Conservation (phyloP, 2,888 invertebrate species). For the Sphaerophoria taeniata region DNA sequence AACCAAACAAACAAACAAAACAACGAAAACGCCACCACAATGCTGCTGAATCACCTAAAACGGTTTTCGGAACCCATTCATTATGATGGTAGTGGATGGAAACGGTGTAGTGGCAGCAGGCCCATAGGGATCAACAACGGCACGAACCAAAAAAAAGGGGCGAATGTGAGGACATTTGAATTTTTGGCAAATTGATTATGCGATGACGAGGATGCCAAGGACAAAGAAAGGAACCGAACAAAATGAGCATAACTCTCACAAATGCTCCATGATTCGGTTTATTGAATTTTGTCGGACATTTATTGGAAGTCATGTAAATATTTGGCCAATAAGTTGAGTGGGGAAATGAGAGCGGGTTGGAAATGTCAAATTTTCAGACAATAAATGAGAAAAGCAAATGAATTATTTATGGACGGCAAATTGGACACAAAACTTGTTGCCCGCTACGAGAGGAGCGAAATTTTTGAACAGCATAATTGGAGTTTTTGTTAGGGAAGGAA, state of each 20-base stretch:
- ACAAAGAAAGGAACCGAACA: not conserved
- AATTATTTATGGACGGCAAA: too few species aligned
- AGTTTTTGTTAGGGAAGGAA: too few species aligned
- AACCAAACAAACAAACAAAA: not conserved
- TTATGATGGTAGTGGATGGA: conserved; percentile 42
- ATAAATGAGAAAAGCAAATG: not conserved
- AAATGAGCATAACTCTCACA: conserved; percentile 65
- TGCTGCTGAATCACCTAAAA: conserved; percentile 59
- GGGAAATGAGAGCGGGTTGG: not conserved
- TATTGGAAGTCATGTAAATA: conserved; percentile 62
- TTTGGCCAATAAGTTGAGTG: conserved; percentile 31
- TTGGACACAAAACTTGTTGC: too few species aligned
- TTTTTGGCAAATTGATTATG: conserved; percentile 59
- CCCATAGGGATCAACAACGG: not conserved
- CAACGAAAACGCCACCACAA: conserved; percentile 48
- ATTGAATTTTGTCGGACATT: conserved; percentile 65
- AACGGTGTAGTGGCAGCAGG: not conserved
- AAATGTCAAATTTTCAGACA: conserved; percentile 1
- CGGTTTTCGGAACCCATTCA: conserved; percentile 58
- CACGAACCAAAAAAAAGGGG: not conserved
- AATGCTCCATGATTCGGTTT: conserved; percentile 44
- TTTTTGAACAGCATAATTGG: too few species aligned
- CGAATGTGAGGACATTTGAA: conserved; percentile 35
- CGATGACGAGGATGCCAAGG: not conserved
- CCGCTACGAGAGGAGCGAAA: too few species aligned